Conservation (phyloP, 2,888 invertebrate species). For the Torymus aiolomorphi region DNA sequence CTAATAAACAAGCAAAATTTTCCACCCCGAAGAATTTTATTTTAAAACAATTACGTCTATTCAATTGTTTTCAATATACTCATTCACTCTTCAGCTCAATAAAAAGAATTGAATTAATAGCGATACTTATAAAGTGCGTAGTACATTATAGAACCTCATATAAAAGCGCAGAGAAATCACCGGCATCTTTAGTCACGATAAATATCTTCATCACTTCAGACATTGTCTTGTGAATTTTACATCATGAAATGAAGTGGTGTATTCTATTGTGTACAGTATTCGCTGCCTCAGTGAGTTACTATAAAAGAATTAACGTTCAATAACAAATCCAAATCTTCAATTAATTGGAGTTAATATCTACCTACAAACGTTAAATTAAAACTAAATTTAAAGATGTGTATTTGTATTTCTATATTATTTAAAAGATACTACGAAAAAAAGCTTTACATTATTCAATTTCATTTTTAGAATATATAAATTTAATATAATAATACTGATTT, state of each 20-base stretch:
- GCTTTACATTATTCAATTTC: no score
- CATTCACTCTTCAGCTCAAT: slow-evolving; percentile 16
- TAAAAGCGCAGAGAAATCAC: slow-evolving; percentile 11
- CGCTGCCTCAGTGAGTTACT: not conserved
- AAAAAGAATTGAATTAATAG: slow-evolving; percentile 23
- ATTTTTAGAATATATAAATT: no score
- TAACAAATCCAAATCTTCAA: no score
- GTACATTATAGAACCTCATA: slow-evolving; percentile 14
- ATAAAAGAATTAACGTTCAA: not conserved
- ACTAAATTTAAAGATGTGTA: no score
- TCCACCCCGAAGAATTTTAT: no score
- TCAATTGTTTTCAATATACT: slow-evolving; percentile 6
- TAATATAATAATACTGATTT: no score
- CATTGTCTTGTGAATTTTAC: not conserved
- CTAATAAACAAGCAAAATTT: no score
- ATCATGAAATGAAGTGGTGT: slow-evolving; percentile 1
- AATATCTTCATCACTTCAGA: not conserved
- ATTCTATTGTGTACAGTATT: not conserved
- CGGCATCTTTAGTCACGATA: slow-evolving; percentile 9
- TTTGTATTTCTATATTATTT: no score
- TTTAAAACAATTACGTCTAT: not conserved
- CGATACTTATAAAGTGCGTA: slow-evolving; percentile 30
- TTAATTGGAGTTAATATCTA: no score
- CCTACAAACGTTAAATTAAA: no score
- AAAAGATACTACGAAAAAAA: no score